phyloP scores from a whole-genome alignment of 2,113 vertebrate species.

The Entelurus aequoreus region DNA sequence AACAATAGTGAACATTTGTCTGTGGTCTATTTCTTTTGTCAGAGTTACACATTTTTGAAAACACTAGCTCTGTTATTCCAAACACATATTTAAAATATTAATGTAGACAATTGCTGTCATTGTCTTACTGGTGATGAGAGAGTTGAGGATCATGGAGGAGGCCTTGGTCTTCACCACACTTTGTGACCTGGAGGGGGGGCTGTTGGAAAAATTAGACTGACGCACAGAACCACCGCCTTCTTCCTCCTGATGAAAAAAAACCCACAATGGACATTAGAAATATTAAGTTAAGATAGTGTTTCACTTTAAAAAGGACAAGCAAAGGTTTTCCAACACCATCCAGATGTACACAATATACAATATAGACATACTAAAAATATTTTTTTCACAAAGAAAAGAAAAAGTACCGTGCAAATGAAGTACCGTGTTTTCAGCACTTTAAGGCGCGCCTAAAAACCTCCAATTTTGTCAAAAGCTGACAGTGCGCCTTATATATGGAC shows the following conservation, averaged over 20 bases:
- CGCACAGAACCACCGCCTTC: conserved; percentile 58
- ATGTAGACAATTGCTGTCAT: background rate
- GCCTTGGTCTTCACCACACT: conserved; percentile 92
- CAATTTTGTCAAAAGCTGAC: too few species aligned
- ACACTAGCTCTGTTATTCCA: background rate
- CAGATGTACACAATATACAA: background rate
- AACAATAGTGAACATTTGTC: too few species aligned
- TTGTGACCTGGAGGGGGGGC: conserved; percentile 52
- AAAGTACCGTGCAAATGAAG: too few species aligned
- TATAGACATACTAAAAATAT: too few species aligned
- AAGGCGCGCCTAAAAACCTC: too few species aligned
- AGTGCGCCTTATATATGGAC: too few species aligned
- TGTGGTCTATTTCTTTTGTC: too few species aligned
- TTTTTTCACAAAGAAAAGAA: too few species aligned
- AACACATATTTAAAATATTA: background rate
- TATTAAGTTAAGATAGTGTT: background rate
- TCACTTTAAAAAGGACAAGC: background rate
- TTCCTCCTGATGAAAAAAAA: conserved; percentile 71
- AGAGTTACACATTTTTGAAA: too few species aligned
- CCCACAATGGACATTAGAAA: background rate
- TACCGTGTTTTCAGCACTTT: too few species aligned
- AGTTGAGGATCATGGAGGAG: conserved; percentile 87
- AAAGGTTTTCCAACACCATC: background rate
- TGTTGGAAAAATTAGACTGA: conserved; percentile 41
- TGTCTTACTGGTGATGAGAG: conserved; percentile 92